These are phyloP conservation scores for Grammomys surdaster DNA, from an alignment of 2,113 vertebrate genomes.

Conservation along the genomic window DNA sequence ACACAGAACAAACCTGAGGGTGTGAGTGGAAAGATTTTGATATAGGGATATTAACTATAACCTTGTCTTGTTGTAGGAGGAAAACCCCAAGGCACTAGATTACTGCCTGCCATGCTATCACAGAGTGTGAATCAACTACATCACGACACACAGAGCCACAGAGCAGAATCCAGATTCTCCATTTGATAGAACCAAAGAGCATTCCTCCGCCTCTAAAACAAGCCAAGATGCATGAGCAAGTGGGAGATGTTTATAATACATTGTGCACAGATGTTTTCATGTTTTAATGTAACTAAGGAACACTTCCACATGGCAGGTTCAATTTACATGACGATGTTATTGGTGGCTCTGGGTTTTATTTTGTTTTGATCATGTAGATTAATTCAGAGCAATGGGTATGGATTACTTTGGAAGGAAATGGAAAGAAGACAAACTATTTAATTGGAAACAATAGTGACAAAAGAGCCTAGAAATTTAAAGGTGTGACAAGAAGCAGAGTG, in stretches of 20 bases:
- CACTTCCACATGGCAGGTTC: neutral
- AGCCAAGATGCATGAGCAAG: neutral
- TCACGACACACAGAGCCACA: neutral
- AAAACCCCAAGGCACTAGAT: neutral
- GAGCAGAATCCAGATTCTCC: neutral
- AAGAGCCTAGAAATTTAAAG: neutral
- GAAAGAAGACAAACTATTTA: neutral
- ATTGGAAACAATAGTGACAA: conserved; percentile 39
- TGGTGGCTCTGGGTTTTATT: conserved; percentile 41
- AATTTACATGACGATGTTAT: neutral
- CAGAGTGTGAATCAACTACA: neutral
- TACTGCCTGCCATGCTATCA: neutral
- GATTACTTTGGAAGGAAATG: conserved; percentile 28
- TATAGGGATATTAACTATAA: neutral
- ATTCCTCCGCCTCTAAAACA: neutral
- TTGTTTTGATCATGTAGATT: conserved; percentile 48
- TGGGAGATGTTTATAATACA: neutral
- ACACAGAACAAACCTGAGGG: neutral
- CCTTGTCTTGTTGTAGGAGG: neutral
- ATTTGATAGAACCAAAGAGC: neutral
- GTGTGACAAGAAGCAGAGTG: neutral
- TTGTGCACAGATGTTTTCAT: neutral
- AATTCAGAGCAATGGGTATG: conserved; percentile 16
- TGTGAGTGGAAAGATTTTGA: neutral
- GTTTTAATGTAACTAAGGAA: conserved; percentile 18